These are phyloP conservation scores for Phoebastria nigripes DNA, from an alignment of 2,797 vertebrate genomes.

Conservation along the genomic window DNA sequence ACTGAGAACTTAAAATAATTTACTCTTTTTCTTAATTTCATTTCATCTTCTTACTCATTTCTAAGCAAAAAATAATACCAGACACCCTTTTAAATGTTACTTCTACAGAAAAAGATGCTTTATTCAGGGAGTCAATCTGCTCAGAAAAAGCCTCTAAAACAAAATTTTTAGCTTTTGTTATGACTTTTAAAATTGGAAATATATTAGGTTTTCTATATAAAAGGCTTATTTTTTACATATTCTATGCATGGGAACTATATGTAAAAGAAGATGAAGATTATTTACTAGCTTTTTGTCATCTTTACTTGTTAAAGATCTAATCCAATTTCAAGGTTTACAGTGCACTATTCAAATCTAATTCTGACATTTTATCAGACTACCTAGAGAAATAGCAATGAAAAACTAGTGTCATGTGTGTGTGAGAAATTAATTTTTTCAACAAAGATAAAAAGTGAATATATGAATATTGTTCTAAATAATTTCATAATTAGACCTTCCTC, in stretches of 20 bases:
- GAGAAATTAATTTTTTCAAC: not conserved
- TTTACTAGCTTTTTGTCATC: not conserved
- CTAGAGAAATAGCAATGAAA: not conserved
- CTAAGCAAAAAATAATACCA: not conserved
- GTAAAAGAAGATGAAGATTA: not conserved
- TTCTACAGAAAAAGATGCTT: not conserved
- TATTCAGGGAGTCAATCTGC: not conserved
- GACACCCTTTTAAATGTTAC: not conserved
- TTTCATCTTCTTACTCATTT: not conserved
- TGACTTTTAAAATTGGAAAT: not conserved
- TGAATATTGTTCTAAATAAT: not conserved
- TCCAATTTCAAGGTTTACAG: not conserved
- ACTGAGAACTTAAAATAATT: not conserved
- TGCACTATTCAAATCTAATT: not conserved
- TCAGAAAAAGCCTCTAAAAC: not conserved
- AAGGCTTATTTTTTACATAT: not conserved
- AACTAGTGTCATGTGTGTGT: not conserved
- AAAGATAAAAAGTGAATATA: not conserved
- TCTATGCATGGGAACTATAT: not conserved
- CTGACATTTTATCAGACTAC: not conserved
- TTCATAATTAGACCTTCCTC: not conserved
- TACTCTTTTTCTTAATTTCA: not conserved
- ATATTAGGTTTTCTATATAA: not conserved
- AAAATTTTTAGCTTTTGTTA: not conserved
- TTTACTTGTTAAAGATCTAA: not conserved